Percentiles rank a stretch among this genome's conserved stretches.
phyloP scores from a whole-genome alignment of 2,888 invertebrate species.

The Drosophila mayaguana region DNA sequence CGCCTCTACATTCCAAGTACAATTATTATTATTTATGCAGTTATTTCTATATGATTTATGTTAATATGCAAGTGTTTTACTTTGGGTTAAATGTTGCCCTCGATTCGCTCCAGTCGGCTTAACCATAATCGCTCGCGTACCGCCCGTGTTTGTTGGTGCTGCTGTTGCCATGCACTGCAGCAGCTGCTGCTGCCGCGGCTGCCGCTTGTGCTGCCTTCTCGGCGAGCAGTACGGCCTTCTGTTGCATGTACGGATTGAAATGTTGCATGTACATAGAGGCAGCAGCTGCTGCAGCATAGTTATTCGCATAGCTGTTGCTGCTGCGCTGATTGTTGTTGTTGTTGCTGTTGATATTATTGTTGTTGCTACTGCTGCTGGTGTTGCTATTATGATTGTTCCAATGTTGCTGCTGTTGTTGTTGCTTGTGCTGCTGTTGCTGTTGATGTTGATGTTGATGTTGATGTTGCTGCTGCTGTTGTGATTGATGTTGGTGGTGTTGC shows the following conservation, averaged over 20 bases:
- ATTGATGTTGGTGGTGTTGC: slow-evolving; percentile 51
- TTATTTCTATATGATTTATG: slow-evolving; percentile 51
- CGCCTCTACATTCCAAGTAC: slow-evolving; percentile 40
- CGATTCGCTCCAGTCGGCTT: slow-evolving; percentile 9
- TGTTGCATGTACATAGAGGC: slow-evolving; percentile 80
- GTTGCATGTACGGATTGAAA: slow-evolving; percentile 76
- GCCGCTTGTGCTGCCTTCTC: slow-evolving; percentile 75
- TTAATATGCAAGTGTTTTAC: slow-evolving; percentile 61
- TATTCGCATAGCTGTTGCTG: slow-evolving; percentile 66
- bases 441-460: slow-evolving; percentile 70
- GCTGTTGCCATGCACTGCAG: slow-evolving; percentile 41
- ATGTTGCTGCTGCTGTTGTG: slow-evolving; percentile 34
- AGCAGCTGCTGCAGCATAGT: slow-evolving; percentile 70
- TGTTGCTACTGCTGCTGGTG: slow-evolving; percentile 20
- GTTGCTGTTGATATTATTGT: slow-evolving; percentile 32
- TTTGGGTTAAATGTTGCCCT: slow-evolving; percentile 8
- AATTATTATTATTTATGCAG: slow-evolving; percentile 42
- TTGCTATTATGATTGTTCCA: slow-evolving; percentile 51
- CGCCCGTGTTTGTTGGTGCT: slow-evolving; percentile 54
- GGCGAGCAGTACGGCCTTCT: slow-evolving; percentile 70
- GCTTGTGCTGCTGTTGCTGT: slow-evolving; percentile 57
- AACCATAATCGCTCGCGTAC: slow-evolving; percentile 68
- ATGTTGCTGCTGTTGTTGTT: slow-evolving; percentile 50
- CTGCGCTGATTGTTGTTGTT: slow-evolving; percentile 45
- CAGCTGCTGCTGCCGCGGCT: slow-evolving; percentile 54